These are phyloP conservation scores for Trachelus tabidus DNA, from an alignment of 2,888 invertebrate species.

Conservation along the genomic window DNA sequence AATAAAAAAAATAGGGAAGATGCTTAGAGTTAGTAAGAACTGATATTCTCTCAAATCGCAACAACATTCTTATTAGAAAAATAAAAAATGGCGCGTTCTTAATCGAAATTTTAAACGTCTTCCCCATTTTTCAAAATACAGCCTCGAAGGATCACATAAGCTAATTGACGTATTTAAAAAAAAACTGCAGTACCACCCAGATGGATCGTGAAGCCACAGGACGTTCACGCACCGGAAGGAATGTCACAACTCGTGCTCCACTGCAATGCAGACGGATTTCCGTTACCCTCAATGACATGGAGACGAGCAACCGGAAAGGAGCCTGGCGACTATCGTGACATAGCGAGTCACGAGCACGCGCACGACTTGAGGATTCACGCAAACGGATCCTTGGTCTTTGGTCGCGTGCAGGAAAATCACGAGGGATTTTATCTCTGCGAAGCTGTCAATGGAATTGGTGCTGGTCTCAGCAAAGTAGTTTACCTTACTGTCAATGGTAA, in stretches of 20 bases:
- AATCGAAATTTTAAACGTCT: background rate
- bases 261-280: conserved; percentile 93
- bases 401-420: conserved; percentile 85
- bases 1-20: background rate
- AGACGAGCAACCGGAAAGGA: conserved; percentile 83
- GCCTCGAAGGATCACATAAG: background rate
- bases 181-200: conserved; percentile 81
- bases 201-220: conserved; percentile 89
- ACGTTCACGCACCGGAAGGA: conserved; percentile 70
- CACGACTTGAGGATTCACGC: conserved; percentile 69
- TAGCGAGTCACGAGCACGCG: conserved; percentile 57
- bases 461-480: conserved; percentile 92
- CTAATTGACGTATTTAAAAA: background rate
- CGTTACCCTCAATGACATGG: conserved; percentile 89
- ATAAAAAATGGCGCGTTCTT: background rate
- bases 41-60: background rate
- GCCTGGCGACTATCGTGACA: conserved; percentile 61
- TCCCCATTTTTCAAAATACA: background rate
- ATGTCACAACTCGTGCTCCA: conserved; percentile 73
- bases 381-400: conserved; percentile 87
- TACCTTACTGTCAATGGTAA: conserved; percentile 90
- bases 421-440: conserved; percentile 94
- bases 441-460: conserved; percentile 91
- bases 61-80: background rate
- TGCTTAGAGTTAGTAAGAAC: background rate